Evolutionary conservation across 30 jellyfish, hydroid and myxozoan species (phyloP).

Genomic region (Aurelia aurita complex sp. Pacific): DNA sequence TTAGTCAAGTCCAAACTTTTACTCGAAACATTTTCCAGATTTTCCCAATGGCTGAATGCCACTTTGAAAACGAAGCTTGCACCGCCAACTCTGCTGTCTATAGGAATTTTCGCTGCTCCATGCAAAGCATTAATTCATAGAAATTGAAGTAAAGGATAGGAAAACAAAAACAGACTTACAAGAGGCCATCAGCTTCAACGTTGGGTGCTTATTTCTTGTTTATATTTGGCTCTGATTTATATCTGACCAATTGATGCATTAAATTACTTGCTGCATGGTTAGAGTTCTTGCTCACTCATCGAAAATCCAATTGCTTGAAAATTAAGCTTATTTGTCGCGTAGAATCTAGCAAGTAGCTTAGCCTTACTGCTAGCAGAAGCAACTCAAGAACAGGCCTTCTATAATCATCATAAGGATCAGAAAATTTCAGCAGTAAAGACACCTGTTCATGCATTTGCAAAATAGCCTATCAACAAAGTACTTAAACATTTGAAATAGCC

Average conservation of each 20-base stretch:
- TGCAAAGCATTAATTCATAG: background rate
- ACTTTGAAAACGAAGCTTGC: too few species aligned
- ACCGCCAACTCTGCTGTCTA: too few species aligned
- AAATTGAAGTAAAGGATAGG: background rate
- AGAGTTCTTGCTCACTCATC: slow-evolving; percentile 12
- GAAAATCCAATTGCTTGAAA: too few species aligned
- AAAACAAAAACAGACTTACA: slow-evolving; percentile 13
- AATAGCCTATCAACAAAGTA: slow-evolving; percentile 13
- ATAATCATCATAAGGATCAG: slow-evolving; percentile 15
- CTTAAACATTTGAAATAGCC: background rate
- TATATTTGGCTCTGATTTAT: background rate
- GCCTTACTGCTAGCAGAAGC: background rate
- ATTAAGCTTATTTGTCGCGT: too few species aligned
- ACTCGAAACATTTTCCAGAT: too few species aligned
- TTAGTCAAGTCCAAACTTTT: too few species aligned
- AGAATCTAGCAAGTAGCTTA: too few species aligned
- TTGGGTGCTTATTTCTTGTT: slow-evolving; percentile 1
- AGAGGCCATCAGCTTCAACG: slow-evolving; percentile 31
- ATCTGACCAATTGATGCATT: too few species aligned
- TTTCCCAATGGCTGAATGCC: too few species aligned
- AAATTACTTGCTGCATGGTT: background rate
- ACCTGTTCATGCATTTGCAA: slow-evolving; percentile 28
- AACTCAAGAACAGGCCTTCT: slow-evolving; percentile 23
- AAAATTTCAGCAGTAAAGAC: slow-evolving; percentile 14
- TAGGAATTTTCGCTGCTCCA: too few species aligned